A percentile compares a stretch with the other conserved stretches of the same genome.
These are phyloP conservation scores for Girardinichthys multiradiatus DNA, from an alignment of 2,113 vertebrate species.

Conservation along the genomic window DNA sequence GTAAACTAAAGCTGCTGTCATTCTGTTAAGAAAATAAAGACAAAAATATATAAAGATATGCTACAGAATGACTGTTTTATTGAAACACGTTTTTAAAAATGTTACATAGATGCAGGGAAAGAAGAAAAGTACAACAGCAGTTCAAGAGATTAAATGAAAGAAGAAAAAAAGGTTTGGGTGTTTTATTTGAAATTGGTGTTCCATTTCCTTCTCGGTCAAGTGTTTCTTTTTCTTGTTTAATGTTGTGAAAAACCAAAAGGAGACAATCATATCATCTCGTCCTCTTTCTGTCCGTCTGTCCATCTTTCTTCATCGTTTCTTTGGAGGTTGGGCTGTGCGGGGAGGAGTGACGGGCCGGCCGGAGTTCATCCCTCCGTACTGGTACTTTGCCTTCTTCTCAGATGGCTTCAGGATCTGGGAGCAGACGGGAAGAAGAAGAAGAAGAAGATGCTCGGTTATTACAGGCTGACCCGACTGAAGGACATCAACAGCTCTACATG, in stretches of 20 bases:
- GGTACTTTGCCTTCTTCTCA: conserved; percentile 98
- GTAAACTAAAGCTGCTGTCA: conserved; percentile 55
- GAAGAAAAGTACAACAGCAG: conserved; percentile 35
- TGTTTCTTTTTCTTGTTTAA: conserved; percentile 32
- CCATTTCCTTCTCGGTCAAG: conserved; percentile 41
- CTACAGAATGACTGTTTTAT: conserved; percentile 51
- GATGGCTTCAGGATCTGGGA: conserved; percentile 93
- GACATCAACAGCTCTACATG: no score
- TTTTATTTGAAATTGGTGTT: conserved; percentile 18
- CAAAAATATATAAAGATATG: conserved; percentile 21
- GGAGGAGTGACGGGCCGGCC: conserved; percentile 93
- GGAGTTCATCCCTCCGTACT: conserved; percentile 94
- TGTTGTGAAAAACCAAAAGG: conserved; percentile 37
- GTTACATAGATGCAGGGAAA: conserved; percentile 48
- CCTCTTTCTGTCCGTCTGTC: background rate
- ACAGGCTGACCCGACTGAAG: no score
- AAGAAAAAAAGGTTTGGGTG: conserved; percentile 18
- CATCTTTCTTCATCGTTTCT: conserved; percentile 89
- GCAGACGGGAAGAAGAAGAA: fast-evolving
- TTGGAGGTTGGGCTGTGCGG: conserved; percentile 94
- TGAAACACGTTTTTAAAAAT: conserved; percentile 59
- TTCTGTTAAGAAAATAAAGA: conserved; percentile 42
- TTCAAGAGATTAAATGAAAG: conserved; percentile 36
- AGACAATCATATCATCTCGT: conserved; percentile 16
- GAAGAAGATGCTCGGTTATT: background rate